These are phyloP conservation scores for Lophotriccus pileatus DNA, from an alignment of 2,797 vertebrate genomes.

Conservation along the genomic window DNA sequence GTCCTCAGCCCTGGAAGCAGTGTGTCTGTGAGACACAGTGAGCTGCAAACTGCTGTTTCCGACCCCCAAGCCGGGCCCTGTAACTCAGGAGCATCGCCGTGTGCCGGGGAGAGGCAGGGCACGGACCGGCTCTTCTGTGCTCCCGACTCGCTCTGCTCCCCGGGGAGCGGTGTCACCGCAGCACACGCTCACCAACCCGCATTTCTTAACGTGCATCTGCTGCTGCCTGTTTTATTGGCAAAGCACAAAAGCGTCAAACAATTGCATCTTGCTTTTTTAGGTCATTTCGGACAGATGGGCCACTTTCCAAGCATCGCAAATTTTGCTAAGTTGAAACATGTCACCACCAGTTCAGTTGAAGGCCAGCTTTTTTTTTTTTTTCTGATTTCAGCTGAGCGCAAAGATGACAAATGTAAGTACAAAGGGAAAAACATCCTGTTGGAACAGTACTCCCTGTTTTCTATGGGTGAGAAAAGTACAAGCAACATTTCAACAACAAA, in stretches of 20 bases:
- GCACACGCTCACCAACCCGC: accelerated
- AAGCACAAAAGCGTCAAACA: background rate
- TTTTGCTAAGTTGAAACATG: constrained; percentile 9
- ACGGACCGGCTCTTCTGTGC: background rate
- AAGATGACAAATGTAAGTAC: constrained; percentile 34
- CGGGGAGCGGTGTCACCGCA: background rate
- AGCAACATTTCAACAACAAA: constrained; percentile 20
- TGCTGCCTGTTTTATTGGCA: background rate
- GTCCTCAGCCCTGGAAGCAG: background rate
- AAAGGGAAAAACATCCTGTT: constrained; percentile 54
- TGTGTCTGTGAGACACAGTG: background rate
- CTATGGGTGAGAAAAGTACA: background rate
- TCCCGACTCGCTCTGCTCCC: background rate
- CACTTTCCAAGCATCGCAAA: constrained; percentile 28
- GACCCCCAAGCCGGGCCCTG: accelerated
- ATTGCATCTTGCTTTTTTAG: background rate
- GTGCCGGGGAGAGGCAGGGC: background rate
- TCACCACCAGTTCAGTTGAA: background rate
- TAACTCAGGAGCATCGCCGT: background rate
- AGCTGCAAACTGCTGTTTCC: background rate
- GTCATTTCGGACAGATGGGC: constrained; percentile 25
- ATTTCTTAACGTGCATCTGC: background rate
- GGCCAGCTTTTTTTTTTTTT: background rate
- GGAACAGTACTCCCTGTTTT: constrained; percentile 55
- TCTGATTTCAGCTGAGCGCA: background rate